These are phyloP conservation scores for Punctoribates punctum DNA, from an alignment of 2,888 invertebrate species.

Conservation along the genomic window DNA sequence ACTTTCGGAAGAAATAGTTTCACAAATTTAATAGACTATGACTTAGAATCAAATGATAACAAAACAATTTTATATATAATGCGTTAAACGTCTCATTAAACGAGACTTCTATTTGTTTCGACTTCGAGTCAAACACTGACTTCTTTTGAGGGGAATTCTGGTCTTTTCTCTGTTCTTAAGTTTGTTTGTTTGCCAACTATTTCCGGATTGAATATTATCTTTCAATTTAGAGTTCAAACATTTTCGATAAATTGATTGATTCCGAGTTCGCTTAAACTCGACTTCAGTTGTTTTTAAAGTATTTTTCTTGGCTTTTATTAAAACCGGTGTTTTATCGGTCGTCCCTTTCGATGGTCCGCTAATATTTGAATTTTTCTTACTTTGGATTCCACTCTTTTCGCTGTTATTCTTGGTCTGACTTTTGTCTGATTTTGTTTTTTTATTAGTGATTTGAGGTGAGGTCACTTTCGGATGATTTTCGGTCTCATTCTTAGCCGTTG, in stretches of 20 bases:
- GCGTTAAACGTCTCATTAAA: too few species aligned
- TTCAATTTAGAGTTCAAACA: background rate
- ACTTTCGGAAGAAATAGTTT: too few species aligned
- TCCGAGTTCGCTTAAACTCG: background rate
- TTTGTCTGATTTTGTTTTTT: background rate
- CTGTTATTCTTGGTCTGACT: background rate
- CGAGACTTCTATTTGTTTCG: too few species aligned
- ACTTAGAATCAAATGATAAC: too few species aligned
- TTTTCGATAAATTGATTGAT: background rate
- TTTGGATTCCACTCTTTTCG: background rate
- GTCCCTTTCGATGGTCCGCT: too few species aligned
- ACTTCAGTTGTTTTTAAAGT: background rate
- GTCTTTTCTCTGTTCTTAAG: too few species aligned
- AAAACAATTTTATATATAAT: too few species aligned
- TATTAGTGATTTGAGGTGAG: background rate
- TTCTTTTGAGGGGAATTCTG: too few species aligned
- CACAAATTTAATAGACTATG: too few species aligned
- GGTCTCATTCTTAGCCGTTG: background rate
- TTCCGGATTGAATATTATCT: background rate
- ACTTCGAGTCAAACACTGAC: too few species aligned
- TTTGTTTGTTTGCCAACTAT: background rate
- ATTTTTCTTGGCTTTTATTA: background rate
- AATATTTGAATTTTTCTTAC: background rate
- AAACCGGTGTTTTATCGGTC: background rate
- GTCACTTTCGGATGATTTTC: background rate